phyloP scores from a whole-genome alignment of 2,888 invertebrate species.

The Lumbricus terrestris region DNA sequence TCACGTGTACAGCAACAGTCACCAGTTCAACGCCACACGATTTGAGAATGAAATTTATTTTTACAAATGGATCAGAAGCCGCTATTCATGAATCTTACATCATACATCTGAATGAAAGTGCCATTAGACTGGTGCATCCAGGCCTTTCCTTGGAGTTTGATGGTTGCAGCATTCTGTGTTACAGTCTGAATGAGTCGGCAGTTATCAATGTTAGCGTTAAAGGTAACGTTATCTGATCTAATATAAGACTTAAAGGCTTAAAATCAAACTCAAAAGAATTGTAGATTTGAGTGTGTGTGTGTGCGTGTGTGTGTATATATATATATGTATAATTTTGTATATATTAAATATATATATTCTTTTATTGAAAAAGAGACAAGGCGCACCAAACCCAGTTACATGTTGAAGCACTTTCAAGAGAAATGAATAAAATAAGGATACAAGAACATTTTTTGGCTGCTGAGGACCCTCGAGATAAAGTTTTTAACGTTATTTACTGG shows the following conservation, averaged over 20 bases:
- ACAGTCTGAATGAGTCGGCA: conserved; percentile 6
- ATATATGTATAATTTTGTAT: too few species aligned
- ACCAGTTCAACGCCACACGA: background rate
- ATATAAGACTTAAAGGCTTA: background rate
- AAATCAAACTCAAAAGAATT: too few species aligned
- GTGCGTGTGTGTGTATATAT: too few species aligned
- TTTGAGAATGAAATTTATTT: background rate
- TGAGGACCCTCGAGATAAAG: too few species aligned
- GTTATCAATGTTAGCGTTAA: background rate
- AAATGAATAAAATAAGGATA: too few species aligned
- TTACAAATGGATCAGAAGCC: background rate
- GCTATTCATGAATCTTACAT: background rate
- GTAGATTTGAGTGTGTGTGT: too few species aligned
- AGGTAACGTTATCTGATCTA: background rate
- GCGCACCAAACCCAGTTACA: too few species aligned
- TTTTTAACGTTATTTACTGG: too few species aligned
- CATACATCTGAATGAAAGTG: background rate
- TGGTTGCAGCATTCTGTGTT: background rate
- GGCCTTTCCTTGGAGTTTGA: background rate
- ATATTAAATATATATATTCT: too few species aligned
- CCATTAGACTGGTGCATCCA: background rate
- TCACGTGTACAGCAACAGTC: background rate
- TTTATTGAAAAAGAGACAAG: too few species aligned
- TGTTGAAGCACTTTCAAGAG: too few species aligned
- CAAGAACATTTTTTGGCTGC: too few species aligned